phyloP scores from a whole-genome alignment of 1,140 invertebrate genomes.

The Thaumetopoea pityocampa region DNA sequence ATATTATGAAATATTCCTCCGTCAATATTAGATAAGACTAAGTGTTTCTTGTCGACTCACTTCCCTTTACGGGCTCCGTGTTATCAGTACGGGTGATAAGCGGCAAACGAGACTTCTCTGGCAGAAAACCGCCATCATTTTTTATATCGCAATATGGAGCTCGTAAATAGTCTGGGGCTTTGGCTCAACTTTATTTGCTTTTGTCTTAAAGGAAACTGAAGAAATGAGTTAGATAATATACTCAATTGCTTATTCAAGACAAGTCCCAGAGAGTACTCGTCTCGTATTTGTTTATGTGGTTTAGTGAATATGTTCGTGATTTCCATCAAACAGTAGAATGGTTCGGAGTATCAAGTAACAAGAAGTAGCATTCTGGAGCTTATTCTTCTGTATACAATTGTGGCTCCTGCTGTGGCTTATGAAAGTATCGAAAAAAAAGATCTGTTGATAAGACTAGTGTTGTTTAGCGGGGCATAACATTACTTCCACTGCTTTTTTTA shows the following conservation, averaged over 20 bases:
- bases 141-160: slow-evolving; percentile 48
- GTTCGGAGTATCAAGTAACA: too few relatives aligned
- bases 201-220: slow-evolving; percentile 23
- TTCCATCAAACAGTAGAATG: too few relatives aligned
- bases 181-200: slow-evolving; percentile 35
- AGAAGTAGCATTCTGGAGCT: too few relatives aligned
- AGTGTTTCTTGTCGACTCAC: slow-evolving; percentile 31
- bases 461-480: too few relatives aligned
- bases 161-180: slow-evolving; percentile 35
- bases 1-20: slow-evolving; percentile 35
- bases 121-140: slow-evolving; percentile 40
- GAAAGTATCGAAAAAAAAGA: too few relatives aligned
- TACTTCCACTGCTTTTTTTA: too few relatives aligned
- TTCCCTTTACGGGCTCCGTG: slow-evolving; percentile 31
- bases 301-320: too few relatives aligned
- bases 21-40: slow-evolving; percentile 36
- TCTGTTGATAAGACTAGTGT: too few relatives aligned
- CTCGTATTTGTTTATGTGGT: too few relatives aligned
- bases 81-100: slow-evolving; percentile 37
- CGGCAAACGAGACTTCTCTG: slow-evolving; percentile 35
- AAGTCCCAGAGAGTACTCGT: too few relatives aligned
- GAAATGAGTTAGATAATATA: slow-evolving; percentile 15
- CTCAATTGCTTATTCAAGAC: slow-evolving; percentile 23
- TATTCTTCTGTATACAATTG: too few relatives aligned
- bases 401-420: too few relatives aligned